phyloP scores from a whole-genome alignment of 2,888 invertebrate genomes.

The Patella caerulea region DNA sequence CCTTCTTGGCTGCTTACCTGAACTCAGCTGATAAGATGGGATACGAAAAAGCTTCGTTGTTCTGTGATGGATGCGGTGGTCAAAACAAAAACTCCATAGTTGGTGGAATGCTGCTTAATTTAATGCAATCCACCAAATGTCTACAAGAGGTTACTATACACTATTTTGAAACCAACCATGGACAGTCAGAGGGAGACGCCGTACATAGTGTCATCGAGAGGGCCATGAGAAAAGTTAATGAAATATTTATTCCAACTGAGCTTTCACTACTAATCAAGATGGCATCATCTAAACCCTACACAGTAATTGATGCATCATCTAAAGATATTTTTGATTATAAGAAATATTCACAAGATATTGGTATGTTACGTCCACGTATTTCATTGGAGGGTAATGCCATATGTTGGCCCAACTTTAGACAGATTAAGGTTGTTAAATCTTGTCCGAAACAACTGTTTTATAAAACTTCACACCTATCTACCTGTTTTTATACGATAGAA shows the following conservation, averaged over 20 bases:
- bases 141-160: slow-evolving; percentile 1
- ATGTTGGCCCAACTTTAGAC: slow-evolving; percentile 3
- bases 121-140: neutral
- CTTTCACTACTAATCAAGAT: slow-evolving; percentile 4
- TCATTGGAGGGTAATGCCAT: neutral
- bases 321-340: slow-evolving; percentile 11
- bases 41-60: neutral
- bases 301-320: neutral
- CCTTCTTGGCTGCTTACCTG: neutral
- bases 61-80: slow-evolving; percentile 14
- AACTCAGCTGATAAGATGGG: neutral
- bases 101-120: neutral
- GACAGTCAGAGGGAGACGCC: slow-evolving; percentile 3
- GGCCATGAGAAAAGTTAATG: slow-evolving; percentile 6
- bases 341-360: neutral
- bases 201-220: neutral
- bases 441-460: neutral
- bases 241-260: neutral
- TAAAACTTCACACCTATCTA: neutral
- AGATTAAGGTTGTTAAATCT: neutral
- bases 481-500: neutral
- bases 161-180: slow-evolving; percentile 20
- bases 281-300: slow-evolving; percentile 12
- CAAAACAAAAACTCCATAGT: slow-evolving; percentile 18
- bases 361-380: neutral